These are phyloP conservation scores for Melieria picta DNA, from an alignment of 2,888 invertebrate genomes.

Conservation along the genomic window DNA sequence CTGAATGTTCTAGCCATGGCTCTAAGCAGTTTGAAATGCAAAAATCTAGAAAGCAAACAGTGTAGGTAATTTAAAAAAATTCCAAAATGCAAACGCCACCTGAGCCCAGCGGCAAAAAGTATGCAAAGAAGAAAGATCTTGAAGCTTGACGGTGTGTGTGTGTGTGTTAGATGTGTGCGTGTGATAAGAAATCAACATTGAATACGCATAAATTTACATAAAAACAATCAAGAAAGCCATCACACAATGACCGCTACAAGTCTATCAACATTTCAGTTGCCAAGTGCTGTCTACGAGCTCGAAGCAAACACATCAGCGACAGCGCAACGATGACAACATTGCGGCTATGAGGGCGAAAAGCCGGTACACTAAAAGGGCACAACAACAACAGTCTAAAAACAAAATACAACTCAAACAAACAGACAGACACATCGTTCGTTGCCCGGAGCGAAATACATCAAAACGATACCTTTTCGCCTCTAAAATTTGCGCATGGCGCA, in stretches of 20 bases:
- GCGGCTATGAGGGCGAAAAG: neutral
- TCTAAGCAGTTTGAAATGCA: no score
- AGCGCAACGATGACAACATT: neutral
- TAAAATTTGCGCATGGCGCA: no score
- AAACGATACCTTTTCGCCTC: slow-evolving; percentile 33
- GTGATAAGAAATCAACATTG: slow-evolving; percentile 48
- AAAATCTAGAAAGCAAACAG: no score
- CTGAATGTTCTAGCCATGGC: no score
- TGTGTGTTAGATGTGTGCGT: neutral
- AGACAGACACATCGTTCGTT: slow-evolving; percentile 1
- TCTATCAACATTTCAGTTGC: slow-evolving; percentile 20
- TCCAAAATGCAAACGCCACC: slow-evolving; percentile 10
- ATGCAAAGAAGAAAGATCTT: neutral
- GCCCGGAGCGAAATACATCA: slow-evolving; percentile 35
- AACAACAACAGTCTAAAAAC: neutral
- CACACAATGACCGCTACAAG: slow-evolving; percentile 11
- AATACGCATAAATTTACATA: slow-evolving; percentile 54
- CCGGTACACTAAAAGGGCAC: neutral
- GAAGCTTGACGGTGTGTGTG: slow-evolving; percentile 6
- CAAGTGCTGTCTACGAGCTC: neutral
- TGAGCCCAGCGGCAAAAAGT: slow-evolving; percentile 12
- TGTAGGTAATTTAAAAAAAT: no score
- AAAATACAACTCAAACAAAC: neutral
- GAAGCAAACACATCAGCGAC: neutral
- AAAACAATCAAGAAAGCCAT: slow-evolving; percentile 49